Evolutionary conservation across 2,797 vertebrate genomes (phyloP).

Genomic region (Glyptemys insculpta): DNA sequence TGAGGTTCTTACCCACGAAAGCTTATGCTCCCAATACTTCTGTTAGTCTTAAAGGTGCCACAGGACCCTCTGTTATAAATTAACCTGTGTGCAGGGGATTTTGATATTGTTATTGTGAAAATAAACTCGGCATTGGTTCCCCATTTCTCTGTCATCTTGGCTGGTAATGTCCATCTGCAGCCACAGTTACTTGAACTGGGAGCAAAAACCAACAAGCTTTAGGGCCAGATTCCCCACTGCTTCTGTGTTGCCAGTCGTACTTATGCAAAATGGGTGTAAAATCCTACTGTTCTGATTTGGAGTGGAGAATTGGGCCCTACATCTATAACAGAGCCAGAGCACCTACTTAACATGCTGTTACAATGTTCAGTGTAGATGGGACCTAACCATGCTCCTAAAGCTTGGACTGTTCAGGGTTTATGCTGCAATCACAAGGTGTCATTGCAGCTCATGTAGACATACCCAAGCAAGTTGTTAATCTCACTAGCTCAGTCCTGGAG

Average conservation of each 20-base stretch:
- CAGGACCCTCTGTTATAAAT: too few species aligned
- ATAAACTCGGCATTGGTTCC: background rate
- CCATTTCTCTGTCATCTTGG: background rate
- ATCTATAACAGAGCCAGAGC: background rate
- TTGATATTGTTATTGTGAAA: background rate
- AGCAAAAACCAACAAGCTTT: background rate
- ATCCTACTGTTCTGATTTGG: background rate
- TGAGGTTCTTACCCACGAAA: too few species aligned
- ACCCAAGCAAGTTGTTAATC: background rate
- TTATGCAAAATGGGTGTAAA: background rate
- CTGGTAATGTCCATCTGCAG: background rate
- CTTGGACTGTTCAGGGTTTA: background rate
- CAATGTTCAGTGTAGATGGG: background rate
- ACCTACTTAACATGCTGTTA: background rate
- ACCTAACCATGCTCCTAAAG: background rate
- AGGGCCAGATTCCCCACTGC: background rate
- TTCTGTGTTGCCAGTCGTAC: rapidly evolving
- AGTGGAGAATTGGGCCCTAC: background rate
- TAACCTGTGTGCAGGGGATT: background rate
- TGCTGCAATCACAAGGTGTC: background rate
- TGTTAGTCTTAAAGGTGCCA: too few species aligned
- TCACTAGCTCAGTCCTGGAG: background rate
- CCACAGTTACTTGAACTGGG: background rate
- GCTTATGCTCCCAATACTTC: too few species aligned
- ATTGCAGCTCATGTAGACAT: background rate